Evolutionary conservation across 1,140 invertebrate genomes (phyloP).

Genomic region (Antheraea mylitta): DNA sequence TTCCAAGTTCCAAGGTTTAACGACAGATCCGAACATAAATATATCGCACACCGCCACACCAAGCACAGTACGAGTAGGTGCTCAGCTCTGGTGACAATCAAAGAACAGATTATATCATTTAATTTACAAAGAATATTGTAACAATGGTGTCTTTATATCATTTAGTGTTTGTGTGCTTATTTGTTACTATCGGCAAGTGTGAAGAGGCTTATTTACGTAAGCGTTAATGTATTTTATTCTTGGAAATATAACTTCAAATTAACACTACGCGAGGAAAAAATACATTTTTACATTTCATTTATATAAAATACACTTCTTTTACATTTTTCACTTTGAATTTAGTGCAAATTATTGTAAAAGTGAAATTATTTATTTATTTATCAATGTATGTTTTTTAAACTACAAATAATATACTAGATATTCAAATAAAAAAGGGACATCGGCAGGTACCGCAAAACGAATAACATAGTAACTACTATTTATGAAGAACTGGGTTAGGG

Average conservation of each 20-base stretch:
- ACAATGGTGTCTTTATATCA: constrained; percentile 33
- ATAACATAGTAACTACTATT: too few species aligned
- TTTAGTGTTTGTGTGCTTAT: constrained; percentile 31
- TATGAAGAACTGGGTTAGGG: too few species aligned
- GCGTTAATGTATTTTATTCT: constrained; percentile 23
- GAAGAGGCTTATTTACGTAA: constrained; percentile 46
- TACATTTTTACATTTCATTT: too few species aligned
- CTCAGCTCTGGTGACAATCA: constrained; percentile 31
- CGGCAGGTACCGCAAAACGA: too few species aligned
- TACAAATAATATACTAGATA: too few species aligned
- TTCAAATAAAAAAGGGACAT: too few species aligned
- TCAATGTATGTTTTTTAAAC: too few species aligned
- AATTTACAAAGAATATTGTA: constrained; percentile 15
- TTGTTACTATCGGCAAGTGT: constrained; percentile 28
- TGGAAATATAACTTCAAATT: neutral
- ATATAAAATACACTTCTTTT: too few species aligned
- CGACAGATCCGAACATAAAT: constrained; percentile 38
- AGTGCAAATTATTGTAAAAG: too few species aligned
- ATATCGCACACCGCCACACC: constrained; percentile 26
- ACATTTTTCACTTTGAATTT: too few species aligned
- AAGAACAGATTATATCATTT: constrained; percentile 15
- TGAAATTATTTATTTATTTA: too few species aligned
- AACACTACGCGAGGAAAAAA: neutral
- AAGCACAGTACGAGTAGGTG: constrained; percentile 47
- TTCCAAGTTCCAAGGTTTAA: neutral